phyloP scores from a whole-genome alignment of 2,888 invertebrate genomes.

The Gasteruption jaculator region DNA sequence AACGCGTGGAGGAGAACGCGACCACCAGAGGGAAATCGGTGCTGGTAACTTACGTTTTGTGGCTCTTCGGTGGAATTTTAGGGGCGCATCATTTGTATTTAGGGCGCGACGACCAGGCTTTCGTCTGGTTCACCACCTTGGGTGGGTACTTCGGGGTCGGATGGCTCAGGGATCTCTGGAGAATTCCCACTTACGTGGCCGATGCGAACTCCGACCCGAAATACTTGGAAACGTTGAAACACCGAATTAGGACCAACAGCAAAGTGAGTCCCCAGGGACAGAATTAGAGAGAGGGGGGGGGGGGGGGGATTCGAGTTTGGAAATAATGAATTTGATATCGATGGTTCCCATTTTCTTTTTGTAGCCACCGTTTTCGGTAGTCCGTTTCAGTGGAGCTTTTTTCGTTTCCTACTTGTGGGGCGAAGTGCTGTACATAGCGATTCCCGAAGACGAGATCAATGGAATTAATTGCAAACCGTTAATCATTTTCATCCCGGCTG shows the following conservation, averaged over 20 bases:
- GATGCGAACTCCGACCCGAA: conserved; percentile 74
- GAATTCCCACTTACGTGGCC: conserved; percentile 79
- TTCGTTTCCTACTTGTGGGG: conserved; percentile 79
- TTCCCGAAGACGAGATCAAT: conserved; percentile 69
- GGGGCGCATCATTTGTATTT: conserved; percentile 91
- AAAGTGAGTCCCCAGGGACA: conserved; percentile 56
- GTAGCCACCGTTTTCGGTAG: conserved; percentile 78
- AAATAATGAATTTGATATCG: neutral
- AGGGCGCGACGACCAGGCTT: conserved; percentile 82
- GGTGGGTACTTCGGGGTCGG: conserved; percentile 83
- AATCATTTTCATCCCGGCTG: conserved; percentile 69
- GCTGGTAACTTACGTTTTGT: conserved; percentile 72
- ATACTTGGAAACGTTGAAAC: conserved; percentile 62
- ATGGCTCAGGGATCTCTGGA: conserved; percentile 81
- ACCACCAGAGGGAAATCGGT: conserved; percentile 47
- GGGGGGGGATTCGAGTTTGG: neutral
- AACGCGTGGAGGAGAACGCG: conserved; percentile 8
- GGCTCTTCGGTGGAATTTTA: conserved; percentile 84
- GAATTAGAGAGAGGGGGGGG: neutral
- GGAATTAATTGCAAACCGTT: conserved; percentile 70
- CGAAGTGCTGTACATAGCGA: conserved; percentile 68
- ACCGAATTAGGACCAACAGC: conserved; percentile 58
- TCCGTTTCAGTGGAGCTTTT: conserved; percentile 72
- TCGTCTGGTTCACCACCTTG: conserved; percentile 82
- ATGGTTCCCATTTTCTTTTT: conserved; percentile 27